Evolutionary conservation across 2,113 vertebrate genomes (phyloP), one percentile per base, ranked within the genome.

Genomic region (Emydura subglobosa): DNA sequence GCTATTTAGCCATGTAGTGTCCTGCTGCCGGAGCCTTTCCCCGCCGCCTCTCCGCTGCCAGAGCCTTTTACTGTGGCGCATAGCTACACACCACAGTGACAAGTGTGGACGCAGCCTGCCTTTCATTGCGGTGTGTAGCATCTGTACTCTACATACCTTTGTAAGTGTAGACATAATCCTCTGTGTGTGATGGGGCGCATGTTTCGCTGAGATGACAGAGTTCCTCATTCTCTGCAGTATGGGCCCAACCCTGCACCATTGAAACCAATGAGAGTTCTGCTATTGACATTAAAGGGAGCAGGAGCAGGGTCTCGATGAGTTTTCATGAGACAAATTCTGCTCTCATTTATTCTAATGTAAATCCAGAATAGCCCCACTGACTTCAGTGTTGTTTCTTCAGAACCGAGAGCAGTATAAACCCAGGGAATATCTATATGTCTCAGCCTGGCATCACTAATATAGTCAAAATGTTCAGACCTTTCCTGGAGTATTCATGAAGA

Each of bases 401-500:
- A 13, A 25, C 42, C 3, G 10, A 42, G 39, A 76, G 24, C 24
- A 91, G 89, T 82, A 39, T 59, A 89, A 90, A 51, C 50, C 16
- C 1, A 1, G 61, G 74, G 61, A 59, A 21, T 61, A 86, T 78
- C 84, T 87, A 42, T 0, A 0, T 1, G 2, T 86, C 85, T 0
- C 78, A 50, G 85, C 95, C 92, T 29, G 76, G 55, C 86, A 92
- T 93, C 93, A 88, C 24, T 82, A 61, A 65, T 79, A 94, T 90
- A 53, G 82, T 88, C 89, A 76, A 80, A 91, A 50, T 95, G 91
- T 94, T 95, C 88, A 95, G 88, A 59, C 93, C 59, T 68, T 94
- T 10, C 90, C 85, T 85, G 84, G 65, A 54, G 17, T 29, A 53
- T 16, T 47, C 74, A 76, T 27, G 39, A 27, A 44, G 5, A 13